A percentile compares a stretch with the other conserved stretches of the same genome.
Evolutionary conservation across 1,140 invertebrate genomes (phyloP).

Genomic region (Galendromus occidentalis): DNA sequence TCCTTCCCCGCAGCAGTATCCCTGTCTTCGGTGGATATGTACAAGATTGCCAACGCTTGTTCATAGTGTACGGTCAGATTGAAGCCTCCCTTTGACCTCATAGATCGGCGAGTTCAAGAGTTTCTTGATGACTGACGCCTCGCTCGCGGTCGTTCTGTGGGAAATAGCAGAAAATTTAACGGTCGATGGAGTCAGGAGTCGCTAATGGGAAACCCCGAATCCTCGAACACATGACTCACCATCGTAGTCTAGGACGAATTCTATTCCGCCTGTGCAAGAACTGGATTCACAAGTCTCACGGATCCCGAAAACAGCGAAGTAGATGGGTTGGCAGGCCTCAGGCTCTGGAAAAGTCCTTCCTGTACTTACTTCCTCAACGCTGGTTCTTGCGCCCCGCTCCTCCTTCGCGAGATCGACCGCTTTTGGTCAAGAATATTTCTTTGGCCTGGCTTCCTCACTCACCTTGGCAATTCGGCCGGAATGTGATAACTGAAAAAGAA

Average conservation of each 20-base stretch:
- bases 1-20: too few species aligned
- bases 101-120: too few species aligned
- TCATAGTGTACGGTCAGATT: too few species aligned
- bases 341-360: not conserved
- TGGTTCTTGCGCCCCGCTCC: not conserved
- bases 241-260: not conserved
- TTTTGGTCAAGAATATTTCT: not conserved
- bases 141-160: not conserved
- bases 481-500: not conserved
- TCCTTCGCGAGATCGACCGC: not conserved
- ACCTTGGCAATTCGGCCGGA: conserved; percentile 1
- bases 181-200: too few species aligned
- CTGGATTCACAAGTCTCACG: not conserved
- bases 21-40: too few species aligned
- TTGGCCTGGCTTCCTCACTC: not conserved
- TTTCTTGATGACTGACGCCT: too few species aligned
- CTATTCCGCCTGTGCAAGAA: not conserved
- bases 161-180: too few species aligned
- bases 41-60: too few species aligned
- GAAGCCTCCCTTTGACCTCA: too few species aligned
- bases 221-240: not conserved
- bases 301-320: not conserved
- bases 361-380: not conserved
- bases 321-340: not conserved
- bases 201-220: too few species aligned